phyloP scores from a whole-genome alignment of 2,888 invertebrate genomes.

The Phorcus lineatus region DNA sequence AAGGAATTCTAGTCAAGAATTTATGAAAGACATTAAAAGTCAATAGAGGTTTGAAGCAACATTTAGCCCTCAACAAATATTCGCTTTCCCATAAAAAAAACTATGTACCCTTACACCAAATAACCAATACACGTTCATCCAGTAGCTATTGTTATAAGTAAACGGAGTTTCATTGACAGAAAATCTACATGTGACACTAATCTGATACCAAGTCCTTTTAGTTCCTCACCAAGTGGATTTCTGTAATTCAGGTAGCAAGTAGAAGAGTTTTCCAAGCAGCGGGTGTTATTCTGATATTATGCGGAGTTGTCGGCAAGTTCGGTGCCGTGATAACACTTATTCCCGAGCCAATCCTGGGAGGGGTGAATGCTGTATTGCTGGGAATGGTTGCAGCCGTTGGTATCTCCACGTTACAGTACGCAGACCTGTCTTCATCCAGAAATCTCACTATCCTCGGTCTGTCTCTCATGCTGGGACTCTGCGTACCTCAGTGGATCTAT shows the following conservation, averaged over 20 bases:
- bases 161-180: too few species aligned
- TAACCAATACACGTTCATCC: too few species aligned
- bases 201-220: too few species aligned
- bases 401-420: slow-evolving; percentile 74
- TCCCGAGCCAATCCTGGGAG: slow-evolving; percentile 77
- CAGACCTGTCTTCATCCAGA: slow-evolving; percentile 87
- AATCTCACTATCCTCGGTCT: slow-evolving; percentile 93
- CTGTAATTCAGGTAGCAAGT: slow-evolving; percentile 73
- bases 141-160: too few species aligned
- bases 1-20: too few species aligned
- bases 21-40: too few species aligned
- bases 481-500: slow-evolving; percentile 70
- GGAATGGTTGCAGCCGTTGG: slow-evolving; percentile 72
- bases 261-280: slow-evolving; percentile 75
- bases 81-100: too few species aligned
- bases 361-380: slow-evolving; percentile 66
- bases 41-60: too few species aligned
- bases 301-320: slow-evolving; percentile 76
- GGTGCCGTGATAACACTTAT: slow-evolving; percentile 77
- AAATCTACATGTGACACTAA: too few species aligned
- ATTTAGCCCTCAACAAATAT: too few species aligned
- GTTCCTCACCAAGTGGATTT: too few species aligned
- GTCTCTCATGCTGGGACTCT: slow-evolving; percentile 89
- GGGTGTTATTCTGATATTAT: slow-evolving; percentile 74
- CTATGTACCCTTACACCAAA: too few species aligned